Conservation (phyloP, 2,113 vertebrate genomes). For the Anguilla rostrata region DNA sequence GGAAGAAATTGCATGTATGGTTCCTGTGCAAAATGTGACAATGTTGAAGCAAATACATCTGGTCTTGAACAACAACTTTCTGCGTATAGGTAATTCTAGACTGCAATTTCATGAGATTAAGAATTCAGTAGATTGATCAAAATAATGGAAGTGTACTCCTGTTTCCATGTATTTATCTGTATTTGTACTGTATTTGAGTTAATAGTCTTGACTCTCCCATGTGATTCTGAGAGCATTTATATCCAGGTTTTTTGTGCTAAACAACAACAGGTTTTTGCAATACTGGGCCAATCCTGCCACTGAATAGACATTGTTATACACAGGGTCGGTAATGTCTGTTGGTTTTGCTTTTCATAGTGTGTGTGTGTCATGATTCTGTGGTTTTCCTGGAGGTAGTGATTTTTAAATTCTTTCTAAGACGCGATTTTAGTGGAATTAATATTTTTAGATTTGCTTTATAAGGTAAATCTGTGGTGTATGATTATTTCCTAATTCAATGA, state of each 20-base stretch:
- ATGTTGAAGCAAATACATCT: no score
- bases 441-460: slow-evolving; percentile 2
- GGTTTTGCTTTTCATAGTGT: not conserved
- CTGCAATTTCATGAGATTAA: no score
- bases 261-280: not conserved
- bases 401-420: not conserved
- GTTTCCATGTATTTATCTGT: no score
- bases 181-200: no score
- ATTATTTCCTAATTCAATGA: not conserved
- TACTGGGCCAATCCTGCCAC: not conserved
- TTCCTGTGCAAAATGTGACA: no score
- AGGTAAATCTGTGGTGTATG: not conserved
- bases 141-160: no score
- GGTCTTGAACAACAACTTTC: no score
- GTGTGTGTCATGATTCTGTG: not conserved
- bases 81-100: no score
- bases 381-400: not conserved
- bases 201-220: no score
- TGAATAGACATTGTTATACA: not conserved
- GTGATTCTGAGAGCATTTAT: not conserved
- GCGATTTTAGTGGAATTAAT: not conserved
- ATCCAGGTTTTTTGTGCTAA: not conserved
- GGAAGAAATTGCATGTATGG: no score
- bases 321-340: not conserved
- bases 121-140: no score